Evolutionary conservation across 2,888 invertebrate species (phyloP).

Genomic region (Auanema freiburgensis): DNA sequence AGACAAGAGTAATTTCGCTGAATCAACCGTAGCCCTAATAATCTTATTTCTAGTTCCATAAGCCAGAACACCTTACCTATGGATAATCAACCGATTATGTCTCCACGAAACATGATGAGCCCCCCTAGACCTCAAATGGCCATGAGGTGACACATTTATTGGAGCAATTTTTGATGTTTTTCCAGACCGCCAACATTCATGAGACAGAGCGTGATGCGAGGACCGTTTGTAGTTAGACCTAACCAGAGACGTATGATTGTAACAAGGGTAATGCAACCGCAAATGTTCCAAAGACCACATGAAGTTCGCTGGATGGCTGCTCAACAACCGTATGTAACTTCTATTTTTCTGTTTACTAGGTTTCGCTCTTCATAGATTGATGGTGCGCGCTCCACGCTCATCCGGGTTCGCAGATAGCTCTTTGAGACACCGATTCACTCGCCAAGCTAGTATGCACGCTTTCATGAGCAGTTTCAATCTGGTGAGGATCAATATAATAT

Average conservation of each 20-base stretch:
- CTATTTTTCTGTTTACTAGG: no score
- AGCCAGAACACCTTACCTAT: background rate
- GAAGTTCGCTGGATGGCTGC: background rate
- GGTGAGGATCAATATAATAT: constrained; percentile 21
- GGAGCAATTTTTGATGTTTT: no score
- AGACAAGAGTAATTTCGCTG: constrained; percentile 21
- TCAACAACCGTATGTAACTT: background rate
- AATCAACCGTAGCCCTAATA: background rate
- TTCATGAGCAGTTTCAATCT: constrained; percentile 40
- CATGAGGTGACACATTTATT: no score
- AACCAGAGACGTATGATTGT: no score
- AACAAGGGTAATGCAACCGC: no score
- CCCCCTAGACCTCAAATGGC: background rate
- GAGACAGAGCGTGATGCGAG: no score
- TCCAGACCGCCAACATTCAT: no score
- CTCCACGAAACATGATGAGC: background rate
- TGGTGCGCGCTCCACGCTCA: constrained; percentile 7
- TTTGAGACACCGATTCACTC: background rate
- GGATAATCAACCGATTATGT: background rate
- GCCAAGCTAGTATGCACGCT: constrained; percentile 30
- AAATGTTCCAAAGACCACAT: background rate
- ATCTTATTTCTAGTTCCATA: background rate
- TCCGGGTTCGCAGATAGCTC: background rate
- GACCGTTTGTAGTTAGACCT: no score
- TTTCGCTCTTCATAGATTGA: no score